Evolutionary conservation across 2,113 vertebrate species (phyloP).

Genomic region (Cynoglossus semilaevis): DNA sequence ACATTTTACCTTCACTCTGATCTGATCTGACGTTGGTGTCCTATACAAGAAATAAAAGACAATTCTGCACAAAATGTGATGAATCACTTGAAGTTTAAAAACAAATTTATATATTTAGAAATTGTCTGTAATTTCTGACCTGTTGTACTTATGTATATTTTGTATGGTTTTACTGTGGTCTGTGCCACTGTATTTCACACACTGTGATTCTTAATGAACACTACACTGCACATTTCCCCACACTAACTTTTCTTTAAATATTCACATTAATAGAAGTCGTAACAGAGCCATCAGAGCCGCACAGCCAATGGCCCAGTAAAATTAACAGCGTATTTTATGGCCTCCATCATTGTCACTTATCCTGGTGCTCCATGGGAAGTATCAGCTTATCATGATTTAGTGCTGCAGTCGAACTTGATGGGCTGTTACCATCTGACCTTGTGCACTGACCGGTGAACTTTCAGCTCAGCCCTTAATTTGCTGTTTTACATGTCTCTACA

Average conservation of each 20-base stretch:
- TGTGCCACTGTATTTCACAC: too few relatives aligned
- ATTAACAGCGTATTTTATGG: constrained; percentile 36
- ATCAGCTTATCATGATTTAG: constrained; percentile 43
- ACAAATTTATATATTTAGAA: too few relatives aligned
- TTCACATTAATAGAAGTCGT: neutral
- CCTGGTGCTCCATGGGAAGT: constrained; percentile 14
- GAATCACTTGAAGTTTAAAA: too few relatives aligned
- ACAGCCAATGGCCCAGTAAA: neutral
- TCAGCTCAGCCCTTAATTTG: constrained; percentile 1
- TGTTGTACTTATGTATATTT: too few relatives aligned
- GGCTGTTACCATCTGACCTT: constrained; percentile 35
- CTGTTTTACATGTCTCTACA: constrained; percentile 8
- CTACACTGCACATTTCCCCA: too few relatives aligned
- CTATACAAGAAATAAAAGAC: too few relatives aligned
- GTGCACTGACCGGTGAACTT: constrained; percentile 29
- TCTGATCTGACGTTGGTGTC: too few relatives aligned
- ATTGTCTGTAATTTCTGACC: too few relatives aligned
- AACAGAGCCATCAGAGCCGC: neutral
- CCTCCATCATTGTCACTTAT: constrained; percentile 3
- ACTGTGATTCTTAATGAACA: too few relatives aligned
- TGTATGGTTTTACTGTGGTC: too few relatives aligned
- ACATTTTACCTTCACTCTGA: too few relatives aligned
- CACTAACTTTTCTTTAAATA: neutral
- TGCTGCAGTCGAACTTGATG: constrained; percentile 23
- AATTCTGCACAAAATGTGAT: too few relatives aligned